phyloP scores from a whole-genome alignment of 2,888 invertebrate species.

The Hipparchia sbordonii region DNA sequence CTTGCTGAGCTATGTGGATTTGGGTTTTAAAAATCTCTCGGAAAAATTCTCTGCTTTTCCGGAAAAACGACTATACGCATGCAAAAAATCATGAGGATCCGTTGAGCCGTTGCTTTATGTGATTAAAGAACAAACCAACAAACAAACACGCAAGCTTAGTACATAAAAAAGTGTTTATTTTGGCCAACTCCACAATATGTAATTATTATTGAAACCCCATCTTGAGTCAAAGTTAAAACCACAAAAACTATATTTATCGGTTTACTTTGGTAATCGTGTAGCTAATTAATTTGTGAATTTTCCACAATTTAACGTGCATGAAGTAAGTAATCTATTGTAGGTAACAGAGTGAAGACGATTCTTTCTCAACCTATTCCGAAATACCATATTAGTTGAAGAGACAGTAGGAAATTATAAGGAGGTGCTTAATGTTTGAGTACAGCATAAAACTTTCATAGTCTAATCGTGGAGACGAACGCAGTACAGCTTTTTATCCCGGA shows the following conservation, averaged over 20 bases:
- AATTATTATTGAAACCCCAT: background rate
- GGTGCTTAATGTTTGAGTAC: background rate
- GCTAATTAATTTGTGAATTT: slow-evolving; percentile 24
- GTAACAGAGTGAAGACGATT: slow-evolving; percentile 13
- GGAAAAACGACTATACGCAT: too few species aligned
- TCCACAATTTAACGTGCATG: slow-evolving; percentile 23
- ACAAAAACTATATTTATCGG: background rate
- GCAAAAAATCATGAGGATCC: too few species aligned
- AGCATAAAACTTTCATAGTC: background rate
- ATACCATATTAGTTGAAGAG: slow-evolving; percentile 6
- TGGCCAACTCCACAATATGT: too few species aligned
- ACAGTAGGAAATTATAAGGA: background rate
- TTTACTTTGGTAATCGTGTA: slow-evolving; percentile 13
- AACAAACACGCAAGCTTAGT: too few species aligned
- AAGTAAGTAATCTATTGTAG: slow-evolving; percentile 20
- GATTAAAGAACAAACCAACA: too few species aligned
- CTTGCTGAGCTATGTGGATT: too few species aligned
- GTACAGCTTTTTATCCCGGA: too few species aligned
- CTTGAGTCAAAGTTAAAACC: slow-evolving; percentile 1
- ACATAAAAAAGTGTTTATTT: too few species aligned
- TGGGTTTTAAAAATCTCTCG: too few species aligned
- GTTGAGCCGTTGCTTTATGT: too few species aligned
- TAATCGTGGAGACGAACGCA: too few species aligned
- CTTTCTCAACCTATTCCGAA: slow-evolving; percentile 17
- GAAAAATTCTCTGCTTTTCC: too few species aligned